Base-by-base conservation (phyloP, 2,888 invertebrate species). In the Microchrysa polita region DNA sequence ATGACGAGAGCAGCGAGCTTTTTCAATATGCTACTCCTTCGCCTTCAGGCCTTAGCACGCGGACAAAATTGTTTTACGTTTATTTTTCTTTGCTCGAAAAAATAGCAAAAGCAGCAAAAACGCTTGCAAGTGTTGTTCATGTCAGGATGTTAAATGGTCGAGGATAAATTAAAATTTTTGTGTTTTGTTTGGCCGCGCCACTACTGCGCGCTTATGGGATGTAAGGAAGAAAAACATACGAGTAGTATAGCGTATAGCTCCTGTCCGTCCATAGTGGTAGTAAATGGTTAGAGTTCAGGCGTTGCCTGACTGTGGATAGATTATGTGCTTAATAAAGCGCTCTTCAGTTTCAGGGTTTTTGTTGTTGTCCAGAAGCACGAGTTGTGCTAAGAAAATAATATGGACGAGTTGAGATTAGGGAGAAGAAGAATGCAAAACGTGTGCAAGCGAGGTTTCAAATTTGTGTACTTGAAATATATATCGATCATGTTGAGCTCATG, bases 131-230 rank as follows among this genome's bases (percentile, higher is more conserved):
- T 69, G 69, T 69, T 69, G 57, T 69, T 69, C 55, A 40, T 69
- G 69, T 69, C 69, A 69, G 69, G 57, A 69, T 69, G 69, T 57
- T 69, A 69, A 69, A 69, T 69, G 69, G 69, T 55, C 57, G 69
- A 55, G 69, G 69, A 69, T 69, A 69, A 69, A 69, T 69, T 69
- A 57, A 57, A 69, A 69, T 69, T 69, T 69, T 69, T 69, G 69
- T 27, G n/a, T n/a, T n/a, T 69, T 42, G 57, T 27, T 69, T 40
- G 42, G 34, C 40, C 57, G 12, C 12, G 69, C 52, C 27, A 52
- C 52, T n/a, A n/a, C n/a, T n/a, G n/a, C n/a, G n/a, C n/a, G n/a
- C n/a, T n/a, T n/a, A n/a, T n/a, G n/a, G n/a, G n/a, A n/a, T n/a
- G n/a, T n/a, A n/a, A n/a, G 53, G 53, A 34, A 16, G 42, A 34